Conservation (phyloP, 2,888 invertebrate genomes). For the Melieria omissa region DNA sequence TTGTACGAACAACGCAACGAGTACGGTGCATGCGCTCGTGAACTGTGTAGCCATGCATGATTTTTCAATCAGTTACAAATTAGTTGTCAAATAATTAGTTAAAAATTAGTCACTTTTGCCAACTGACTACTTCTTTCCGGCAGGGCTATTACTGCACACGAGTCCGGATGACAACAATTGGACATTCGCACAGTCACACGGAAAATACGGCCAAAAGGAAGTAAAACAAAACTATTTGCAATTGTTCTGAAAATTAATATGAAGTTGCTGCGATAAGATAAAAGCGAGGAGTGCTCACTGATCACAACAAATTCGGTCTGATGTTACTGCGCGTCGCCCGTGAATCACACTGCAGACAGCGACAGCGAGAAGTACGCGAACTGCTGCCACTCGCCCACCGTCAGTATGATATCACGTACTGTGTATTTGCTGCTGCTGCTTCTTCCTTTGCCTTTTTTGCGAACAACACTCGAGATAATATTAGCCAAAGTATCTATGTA, state of each 20-base stretch:
- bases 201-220: background rate
- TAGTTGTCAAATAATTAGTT: too few relatives aligned
- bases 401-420: constrained; percentile 23
- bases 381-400: background rate
- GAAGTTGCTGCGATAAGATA: constrained; percentile 19
- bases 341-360: constrained; percentile 11
- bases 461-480: constrained; percentile 21
- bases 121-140: too few relatives aligned
- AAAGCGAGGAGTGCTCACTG: background rate
- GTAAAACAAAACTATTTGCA: constrained; percentile 2
- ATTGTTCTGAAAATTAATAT: constrained; percentile 7
- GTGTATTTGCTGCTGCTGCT: background rate
- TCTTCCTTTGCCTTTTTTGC: background rate
- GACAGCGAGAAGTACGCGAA: too few relatives aligned
- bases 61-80: too few relatives aligned
- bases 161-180: background rate
- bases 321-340: background rate
- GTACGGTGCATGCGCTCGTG: too few relatives aligned
- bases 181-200: too few relatives aligned
- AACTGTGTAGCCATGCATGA: too few relatives aligned
- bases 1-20: too few relatives aligned
- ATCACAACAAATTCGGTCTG: background rate
- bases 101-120: too few relatives aligned
- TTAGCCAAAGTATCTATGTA: constrained; percentile 8
- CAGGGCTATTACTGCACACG: background rate